Conservation (phyloP, 2,797 vertebrate species). For the Rhinella marina region DNA sequence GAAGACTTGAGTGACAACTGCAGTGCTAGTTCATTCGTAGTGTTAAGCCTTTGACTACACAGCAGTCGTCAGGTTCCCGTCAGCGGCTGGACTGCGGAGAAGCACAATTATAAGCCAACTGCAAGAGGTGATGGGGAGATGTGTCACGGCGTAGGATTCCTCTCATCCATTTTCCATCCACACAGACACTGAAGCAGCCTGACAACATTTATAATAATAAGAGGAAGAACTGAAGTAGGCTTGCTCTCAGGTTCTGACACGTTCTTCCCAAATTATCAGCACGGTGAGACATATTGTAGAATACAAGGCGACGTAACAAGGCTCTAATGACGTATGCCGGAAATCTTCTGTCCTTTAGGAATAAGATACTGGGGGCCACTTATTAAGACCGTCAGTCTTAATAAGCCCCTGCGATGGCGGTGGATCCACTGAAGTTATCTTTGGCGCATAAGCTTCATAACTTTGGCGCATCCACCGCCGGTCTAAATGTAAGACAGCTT, state of each 20-base stretch:
- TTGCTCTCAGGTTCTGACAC: slow-evolving; percentile 49
- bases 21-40: neutral
- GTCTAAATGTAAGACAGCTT: no score
- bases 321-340: neutral
- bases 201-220: slow-evolving; percentile 28
- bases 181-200: slow-evolving; percentile 12
- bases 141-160: slow-evolving; percentile 21
- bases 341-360: slow-evolving; percentile 31
- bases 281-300: slow-evolving; percentile 28
- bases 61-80: neutral
- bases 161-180: slow-evolving; percentile 17
- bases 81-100: neutral
- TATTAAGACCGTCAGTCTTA: no score
- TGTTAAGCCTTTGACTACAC: neutral
- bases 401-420: no score
- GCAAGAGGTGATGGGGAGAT: slow-evolving; percentile 8
- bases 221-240: slow-evolving; percentile 12
- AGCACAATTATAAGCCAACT: neutral
- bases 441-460: no score
- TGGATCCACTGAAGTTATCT: no score
- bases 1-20: neutral
- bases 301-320: slow-evolving; percentile 28
- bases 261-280: slow-evolving; percentile 50
- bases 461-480: no score
- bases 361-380: neutral